These are phyloP conservation scores for Epiblema foenella DNA, from an alignment of 2,888 invertebrate genomes.

Conservation along the genomic window DNA sequence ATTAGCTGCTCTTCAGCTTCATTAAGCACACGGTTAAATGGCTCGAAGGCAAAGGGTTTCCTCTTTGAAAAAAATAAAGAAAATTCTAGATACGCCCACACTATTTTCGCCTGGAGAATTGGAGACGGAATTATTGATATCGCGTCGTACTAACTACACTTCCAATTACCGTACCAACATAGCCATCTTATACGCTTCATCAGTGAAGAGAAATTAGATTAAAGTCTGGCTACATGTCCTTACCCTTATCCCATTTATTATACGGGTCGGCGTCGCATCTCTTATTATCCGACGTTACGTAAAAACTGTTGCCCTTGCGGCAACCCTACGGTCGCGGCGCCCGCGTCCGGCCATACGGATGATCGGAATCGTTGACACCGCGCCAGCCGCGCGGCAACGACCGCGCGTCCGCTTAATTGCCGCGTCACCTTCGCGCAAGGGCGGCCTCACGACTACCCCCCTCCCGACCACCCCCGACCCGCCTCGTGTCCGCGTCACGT, in stretches of 20 bases:
- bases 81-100: neutral
- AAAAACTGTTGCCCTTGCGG: conserved; percentile 6
- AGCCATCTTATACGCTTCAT: neutral
- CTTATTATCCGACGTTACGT: neutral
- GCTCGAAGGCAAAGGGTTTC: no score
- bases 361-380: conserved; percentile 82
- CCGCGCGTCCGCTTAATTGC: conserved; percentile 79
- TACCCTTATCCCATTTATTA: conserved; percentile 2
- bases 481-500: conserved; percentile 66
- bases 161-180: neutral
- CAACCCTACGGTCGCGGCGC: conserved; percentile 55
- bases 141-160: neutral
- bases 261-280: neutral
- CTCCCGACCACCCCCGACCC: conserved; percentile 43
- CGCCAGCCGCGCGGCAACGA: conserved; percentile 77
- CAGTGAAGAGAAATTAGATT: neutral
- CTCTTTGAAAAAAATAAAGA: no score
- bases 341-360: conserved; percentile 68
- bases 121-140: neutral
- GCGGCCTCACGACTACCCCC: conserved; percentile 56
- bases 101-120: neutral
- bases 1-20: no score
- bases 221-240: neutral
- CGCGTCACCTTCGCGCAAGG: conserved; percentile 81
- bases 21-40: no score